These are phyloP conservation scores for Sebastes alutus DNA, from an alignment of 2,797 vertebrate species.

Conservation along the genomic window DNA sequence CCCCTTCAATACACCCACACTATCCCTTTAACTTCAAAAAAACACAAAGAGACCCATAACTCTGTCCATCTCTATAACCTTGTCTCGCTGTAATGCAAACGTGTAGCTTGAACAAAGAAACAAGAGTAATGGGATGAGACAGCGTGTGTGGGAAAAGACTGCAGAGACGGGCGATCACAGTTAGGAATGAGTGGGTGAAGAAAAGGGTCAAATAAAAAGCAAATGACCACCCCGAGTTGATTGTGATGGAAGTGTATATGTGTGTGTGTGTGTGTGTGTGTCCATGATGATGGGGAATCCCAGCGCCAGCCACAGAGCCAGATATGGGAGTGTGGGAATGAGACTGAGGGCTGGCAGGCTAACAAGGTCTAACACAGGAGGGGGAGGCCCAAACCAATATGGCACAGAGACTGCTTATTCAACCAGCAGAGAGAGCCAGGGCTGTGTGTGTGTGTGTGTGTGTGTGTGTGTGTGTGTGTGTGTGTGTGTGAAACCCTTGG, in stretches of 20 bases:
- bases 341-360: constrained; percentile 73
- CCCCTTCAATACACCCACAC: too few species aligned
- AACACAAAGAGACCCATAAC: neutral
- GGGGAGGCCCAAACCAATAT: constrained; percentile 74
- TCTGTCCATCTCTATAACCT: neutral
- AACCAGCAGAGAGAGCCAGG: constrained; percentile 58
- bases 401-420: constrained; percentile 76
- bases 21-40: too few species aligned
- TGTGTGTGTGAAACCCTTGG: constrained; percentile 41
- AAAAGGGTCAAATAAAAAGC: constrained; percentile 44
- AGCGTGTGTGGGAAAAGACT: constrained; percentile 11
- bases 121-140: constrained; percentile 4
- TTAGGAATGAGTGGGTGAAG: constrained; percentile 16
- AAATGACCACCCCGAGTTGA: constrained; percentile 43
- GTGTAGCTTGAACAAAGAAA: neutral
- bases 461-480: neutral
- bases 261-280: constrained; percentile 19
- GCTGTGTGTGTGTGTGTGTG: constrained; percentile 25
- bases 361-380: constrained; percentile 74
- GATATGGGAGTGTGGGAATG: constrained; percentile 80
- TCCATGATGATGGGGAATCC: constrained; percentile 71
- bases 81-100: neutral
- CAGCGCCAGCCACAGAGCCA: constrained; percentile 66
- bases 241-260: constrained; percentile 40
- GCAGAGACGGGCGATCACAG: neutral